Evolutionary conservation across 1,140 invertebrate species (phyloP).

Genomic region (Cataglyphis hispanica): DNA sequence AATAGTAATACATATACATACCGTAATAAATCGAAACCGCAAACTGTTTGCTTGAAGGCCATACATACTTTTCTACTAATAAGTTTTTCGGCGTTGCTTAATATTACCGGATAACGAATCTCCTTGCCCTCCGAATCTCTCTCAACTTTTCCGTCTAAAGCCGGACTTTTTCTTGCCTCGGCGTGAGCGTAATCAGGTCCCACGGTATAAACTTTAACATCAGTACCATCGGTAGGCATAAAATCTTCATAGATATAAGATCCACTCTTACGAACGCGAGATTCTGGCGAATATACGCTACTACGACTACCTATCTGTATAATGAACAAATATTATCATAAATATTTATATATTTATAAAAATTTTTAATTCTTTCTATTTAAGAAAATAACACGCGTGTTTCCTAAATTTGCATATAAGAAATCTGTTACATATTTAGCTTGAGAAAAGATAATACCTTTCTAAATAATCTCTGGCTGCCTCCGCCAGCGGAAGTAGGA

Average conservation of each 20-base stretch:
- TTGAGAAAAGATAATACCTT: slow-evolving; percentile 90
- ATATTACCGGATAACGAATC: slow-evolving; percentile 99
- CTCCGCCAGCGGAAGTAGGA: slow-evolving; percentile 98
- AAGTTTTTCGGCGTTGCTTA: slow-evolving; percentile 99
- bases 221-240: slow-evolving; percentile 99
- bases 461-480: slow-evolving; percentile 98
- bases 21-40: slow-evolving; percentile 99
- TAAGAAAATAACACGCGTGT: background rate
- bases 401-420: background rate
- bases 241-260: slow-evolving; percentile 99
- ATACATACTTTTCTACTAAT: slow-evolving; percentile 99
- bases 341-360: background rate
- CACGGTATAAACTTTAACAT: slow-evolving; percentile 94
- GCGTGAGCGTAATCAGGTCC: slow-evolving; percentile 99
- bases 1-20: no score
- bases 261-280: slow-evolving; percentile 97
- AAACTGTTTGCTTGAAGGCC: slow-evolving; percentile 99
- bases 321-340: slow-evolving; percentile 33
- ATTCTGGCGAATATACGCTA: slow-evolving; percentile 99
- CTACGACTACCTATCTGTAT: slow-evolving; percentile 97
- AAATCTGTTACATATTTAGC: background rate
- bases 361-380: background rate
- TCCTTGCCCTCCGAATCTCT: slow-evolving; percentile 99
- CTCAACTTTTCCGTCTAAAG: slow-evolving; percentile 99
- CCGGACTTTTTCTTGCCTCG: slow-evolving; percentile 99